A percentile compares a stretch with the other conserved stretches of the same genome.
These are phyloP conservation scores for Platygyra sinensis DNA, from an alignment of 64 coral and sea anemone genomes.

Conservation along the genomic window DNA sequence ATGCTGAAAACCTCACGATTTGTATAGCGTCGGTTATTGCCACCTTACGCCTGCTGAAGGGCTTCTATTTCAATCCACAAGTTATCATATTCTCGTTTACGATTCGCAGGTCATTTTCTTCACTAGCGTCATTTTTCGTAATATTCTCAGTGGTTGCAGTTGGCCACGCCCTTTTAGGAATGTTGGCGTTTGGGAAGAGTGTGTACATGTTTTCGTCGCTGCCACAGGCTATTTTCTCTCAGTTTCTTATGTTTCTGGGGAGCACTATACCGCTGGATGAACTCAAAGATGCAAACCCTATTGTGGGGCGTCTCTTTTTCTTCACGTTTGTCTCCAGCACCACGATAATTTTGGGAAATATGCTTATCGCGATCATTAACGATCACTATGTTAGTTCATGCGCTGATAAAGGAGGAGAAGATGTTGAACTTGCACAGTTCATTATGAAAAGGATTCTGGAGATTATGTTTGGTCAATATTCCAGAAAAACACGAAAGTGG, in stretches of 20 bases:
- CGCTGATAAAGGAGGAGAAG: slow-evolving; percentile 22
- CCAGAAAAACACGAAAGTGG: neutral
- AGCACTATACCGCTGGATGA: slow-evolving; percentile 33
- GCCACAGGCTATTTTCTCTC: slow-evolving; percentile 14
- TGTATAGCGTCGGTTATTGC: slow-evolving; percentile 55
- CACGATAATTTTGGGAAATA: slow-evolving; percentile 64
- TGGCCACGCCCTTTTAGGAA: slow-evolving; percentile 43
- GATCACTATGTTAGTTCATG: slow-evolving; percentile 44
- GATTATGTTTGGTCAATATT: neutral
- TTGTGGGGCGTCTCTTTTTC: slow-evolving; percentile 66
- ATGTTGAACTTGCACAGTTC: slow-evolving; percentile 72
- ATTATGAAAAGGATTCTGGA: slow-evolving; percentile 47
- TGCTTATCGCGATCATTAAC: slow-evolving; percentile 72
- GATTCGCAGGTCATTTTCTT: slow-evolving; percentile 38
- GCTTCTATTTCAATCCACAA: slow-evolving; percentile 74
- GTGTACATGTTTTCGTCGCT: slow-evolving; percentile 56
- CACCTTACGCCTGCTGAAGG: slow-evolving; percentile 58
- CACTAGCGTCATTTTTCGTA: slow-evolving; percentile 40
- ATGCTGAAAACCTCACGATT: slow-evolving; percentile 47
- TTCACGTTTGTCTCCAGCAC: slow-evolving; percentile 48
- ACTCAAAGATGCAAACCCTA: slow-evolving; percentile 37
- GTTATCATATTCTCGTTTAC: slow-evolving; percentile 39
- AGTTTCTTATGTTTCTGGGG: slow-evolving; percentile 57
- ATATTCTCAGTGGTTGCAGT: slow-evolving; percentile 26
- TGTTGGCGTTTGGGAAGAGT: slow-evolving; percentile 39